Base-by-base conservation (phyloP, 2,113 vertebrate genomes). In the Gasterosteus aculeatus region DNA sequence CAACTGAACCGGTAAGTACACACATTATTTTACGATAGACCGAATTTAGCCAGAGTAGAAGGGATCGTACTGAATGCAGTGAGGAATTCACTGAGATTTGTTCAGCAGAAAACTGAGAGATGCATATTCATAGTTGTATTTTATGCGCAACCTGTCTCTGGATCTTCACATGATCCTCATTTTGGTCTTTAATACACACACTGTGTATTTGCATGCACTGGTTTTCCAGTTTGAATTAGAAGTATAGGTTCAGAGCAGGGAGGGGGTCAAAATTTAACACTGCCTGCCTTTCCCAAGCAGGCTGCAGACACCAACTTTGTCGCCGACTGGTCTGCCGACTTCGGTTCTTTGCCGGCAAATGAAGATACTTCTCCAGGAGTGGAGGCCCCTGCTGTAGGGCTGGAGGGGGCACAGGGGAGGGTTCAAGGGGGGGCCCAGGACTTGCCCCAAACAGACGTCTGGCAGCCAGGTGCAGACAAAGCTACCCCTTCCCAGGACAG, bases 1-100 rank as follows among this genome's bases (percentile, higher is more conserved):
- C 96, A 87, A 94, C 93, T 81, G 94, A 97, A 67, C 95, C 95
- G 92, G 98, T 99, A 95, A 95, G 98, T 95, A 94, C 67, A 49
- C 47, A 11, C n/a, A n/a, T 41, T 41, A 9, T 8, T 41, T 41
- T 41, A 7, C 39, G 2, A 41, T 9, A 41, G 10, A 41, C 10
- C 7, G 6, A 47, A 44, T 62, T 42, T 16, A 42, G n/a, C 38
- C 10, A 61, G 19, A 39, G n/a, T 61, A 26, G 49, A 51, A 7
- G n/a, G 47, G 19, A 19, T 53, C 9, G 6, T 57, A 29, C 54
- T 57, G 54, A 57, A 3, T 7, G 2, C 49, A 53, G 49, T 58
- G 26, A 58, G 56, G 1, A 19, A 19, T 7, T 49, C 16, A 44
- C 18, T 4, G 16, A n/a, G 47, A 9, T 49, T n/a, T n/a, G 19